A percentile compares a stretch with the other conserved stretches of the same genome.
These are phyloP conservation scores for Myocastor coypus DNA, from an alignment of 2,113 vertebrate genomes.

Conservation along the genomic window DNA sequence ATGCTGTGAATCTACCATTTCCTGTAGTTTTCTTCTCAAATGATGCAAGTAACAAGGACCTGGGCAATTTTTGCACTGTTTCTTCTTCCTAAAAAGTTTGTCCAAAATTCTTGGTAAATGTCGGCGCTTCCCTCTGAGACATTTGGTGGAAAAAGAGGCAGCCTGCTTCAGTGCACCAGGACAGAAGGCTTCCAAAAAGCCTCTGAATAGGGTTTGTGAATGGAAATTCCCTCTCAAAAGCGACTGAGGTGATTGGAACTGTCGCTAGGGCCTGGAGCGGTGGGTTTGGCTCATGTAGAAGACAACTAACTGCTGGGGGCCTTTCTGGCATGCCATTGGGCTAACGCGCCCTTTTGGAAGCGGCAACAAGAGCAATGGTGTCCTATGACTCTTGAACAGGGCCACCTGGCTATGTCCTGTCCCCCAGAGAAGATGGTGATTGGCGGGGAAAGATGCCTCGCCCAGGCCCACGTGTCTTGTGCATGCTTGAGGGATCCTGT, in stretches of 20 bases:
- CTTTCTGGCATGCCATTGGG: not conserved
- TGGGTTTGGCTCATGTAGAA: not conserved
- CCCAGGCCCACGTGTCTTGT: fast-evolving
- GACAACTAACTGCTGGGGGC: not conserved
- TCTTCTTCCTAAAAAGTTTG: conserved; percentile 42
- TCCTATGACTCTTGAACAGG: not conserved
- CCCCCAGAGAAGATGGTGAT: not conserved
- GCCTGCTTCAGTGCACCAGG: conserved; percentile 59
- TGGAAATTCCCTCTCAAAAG: not conserved
- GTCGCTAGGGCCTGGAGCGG: not conserved
- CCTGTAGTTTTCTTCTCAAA: conserved; percentile 68
- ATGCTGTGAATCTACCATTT: conserved; percentile 70
- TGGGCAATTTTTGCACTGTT: conserved; percentile 66
- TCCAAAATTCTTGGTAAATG: conserved; percentile 68
- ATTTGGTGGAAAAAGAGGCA: conserved; percentile 39
- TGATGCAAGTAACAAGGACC: conserved; percentile 62
- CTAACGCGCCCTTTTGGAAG: not conserved
- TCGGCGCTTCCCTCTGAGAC: conserved; percentile 39
- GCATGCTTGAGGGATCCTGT: not conserved
- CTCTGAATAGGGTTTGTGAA: conserved; percentile 32
- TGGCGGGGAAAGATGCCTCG: fast-evolving
- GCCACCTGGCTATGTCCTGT: not conserved
- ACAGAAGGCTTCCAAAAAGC: conserved; percentile 72
- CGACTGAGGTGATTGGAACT: conserved; percentile 10
- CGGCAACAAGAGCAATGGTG: not conserved